Base-by-base conservation (phyloP, 2,888 invertebrate genomes). In the Fragum fragum region DNA sequence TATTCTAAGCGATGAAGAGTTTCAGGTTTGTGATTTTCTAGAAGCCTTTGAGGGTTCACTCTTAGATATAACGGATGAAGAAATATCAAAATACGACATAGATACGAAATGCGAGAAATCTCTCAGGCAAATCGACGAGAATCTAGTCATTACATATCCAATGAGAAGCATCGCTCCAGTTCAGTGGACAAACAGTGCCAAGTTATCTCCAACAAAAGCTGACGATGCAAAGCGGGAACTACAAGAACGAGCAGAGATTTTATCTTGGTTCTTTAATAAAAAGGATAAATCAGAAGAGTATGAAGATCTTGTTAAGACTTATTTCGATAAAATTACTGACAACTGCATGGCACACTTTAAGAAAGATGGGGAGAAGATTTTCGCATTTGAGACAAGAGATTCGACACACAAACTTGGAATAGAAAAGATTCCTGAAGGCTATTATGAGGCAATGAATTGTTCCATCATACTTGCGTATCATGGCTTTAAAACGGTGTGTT, bases 151-250 rank as follows among this genome's bases (percentile, higher is more conserved):
- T 1, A 78, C 73, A 14, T 73, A 77, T 2, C 75, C 83, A 0
- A 39, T 80, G 47, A 52, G 83, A 42, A 70, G 72, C 7, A 66
- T 78, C 14, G 75, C 80, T 0, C 52, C 83, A 6, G 53, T 74
- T 3, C 78, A 84, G 53, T 83, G 83, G 83, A 76, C 68, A 47
- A 74, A 71, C 66, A 79, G 79, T 42, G 26, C 53, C 14, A n/a
- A 18, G 1, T n/a, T 39, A 21, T 2, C 21, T 2, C 28, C 66
- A 16, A n/a, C 36, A 14, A 32, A 29, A 32, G 5, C 36, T 3
- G 68, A 14, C 7, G 28, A 52, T 7, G 52, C 75, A 39, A 59
- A 70, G 21, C 7, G 1, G 23, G 66, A 53, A 18, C 53, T 61
- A 0, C 26, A 23, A 32, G 21, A 75, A 39, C 61, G 69, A 68